phyloP scores from a whole-genome alignment of 2,113 vertebrate genomes.

The Grammomys dolichurus region DNA sequence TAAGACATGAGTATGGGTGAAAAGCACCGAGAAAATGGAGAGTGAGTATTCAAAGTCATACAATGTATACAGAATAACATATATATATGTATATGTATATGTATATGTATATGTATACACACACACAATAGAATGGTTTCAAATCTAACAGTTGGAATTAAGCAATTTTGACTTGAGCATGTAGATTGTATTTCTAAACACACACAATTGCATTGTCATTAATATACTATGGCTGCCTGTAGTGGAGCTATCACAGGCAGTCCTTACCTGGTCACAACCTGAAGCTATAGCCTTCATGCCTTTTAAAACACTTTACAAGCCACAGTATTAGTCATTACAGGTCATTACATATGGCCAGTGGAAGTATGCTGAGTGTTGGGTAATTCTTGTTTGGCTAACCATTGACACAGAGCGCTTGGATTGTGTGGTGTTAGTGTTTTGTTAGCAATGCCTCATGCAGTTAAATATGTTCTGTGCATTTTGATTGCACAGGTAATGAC shows the following conservation, averaged over 20 bases:
- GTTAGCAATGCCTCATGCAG: rapidly evolving
- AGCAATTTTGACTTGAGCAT: neutral
- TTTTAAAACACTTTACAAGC: neutral
- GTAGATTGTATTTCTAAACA: neutral
- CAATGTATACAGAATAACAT: neutral
- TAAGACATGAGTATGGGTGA: neutral
- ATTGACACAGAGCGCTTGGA: rapidly evolving
- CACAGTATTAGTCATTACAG: neutral
- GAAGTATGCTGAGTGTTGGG: rapidly evolving
- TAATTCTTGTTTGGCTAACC: neutral
- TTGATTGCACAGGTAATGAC: neutral
- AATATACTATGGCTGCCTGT: neutral
- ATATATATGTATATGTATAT: too few species aligned
- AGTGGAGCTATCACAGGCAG: neutral
- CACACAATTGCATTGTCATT: neutral
- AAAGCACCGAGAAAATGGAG: rapidly evolving
- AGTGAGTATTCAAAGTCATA: rapidly evolving
- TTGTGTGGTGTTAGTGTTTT: rapidly evolving
- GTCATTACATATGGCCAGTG: neutral
- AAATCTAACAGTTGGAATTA: rapidly evolving
- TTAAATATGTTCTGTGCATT: neutral
- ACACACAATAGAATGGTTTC: neutral
- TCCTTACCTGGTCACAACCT: neutral
- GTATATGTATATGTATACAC: too few species aligned
- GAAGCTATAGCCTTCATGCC: neutral